These are phyloP conservation scores for Neotoxoptera formosana DNA, from an alignment of 1,140 invertebrate species.

Conservation along the genomic window DNA sequence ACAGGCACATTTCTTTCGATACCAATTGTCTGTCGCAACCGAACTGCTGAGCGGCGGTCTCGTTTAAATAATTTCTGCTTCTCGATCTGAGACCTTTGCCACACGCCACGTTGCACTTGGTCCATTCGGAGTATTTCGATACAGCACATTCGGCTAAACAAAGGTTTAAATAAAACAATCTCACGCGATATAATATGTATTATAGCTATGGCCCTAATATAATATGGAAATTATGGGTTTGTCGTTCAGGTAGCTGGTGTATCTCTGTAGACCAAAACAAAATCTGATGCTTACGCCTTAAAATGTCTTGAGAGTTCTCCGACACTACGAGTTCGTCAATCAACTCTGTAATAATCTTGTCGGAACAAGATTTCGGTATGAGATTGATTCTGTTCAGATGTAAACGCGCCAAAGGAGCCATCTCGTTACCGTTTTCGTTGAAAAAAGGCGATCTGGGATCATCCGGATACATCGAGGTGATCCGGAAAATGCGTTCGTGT, in stretches of 20 bases:
- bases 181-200: neutral
- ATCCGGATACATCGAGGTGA: constrained; percentile 86
- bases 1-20: constrained; percentile 88
- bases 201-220: no score
- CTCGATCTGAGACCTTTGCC: constrained; percentile 77
- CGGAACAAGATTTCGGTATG: constrained; percentile 58
- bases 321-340: constrained; percentile 67
- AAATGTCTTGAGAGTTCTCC: constrained; percentile 77
- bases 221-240: neutral
- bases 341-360: constrained; percentile 41
- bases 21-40: constrained; percentile 82
- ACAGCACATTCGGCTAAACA: constrained; percentile 70
- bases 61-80: constrained; percentile 71
- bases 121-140: constrained; percentile 79
- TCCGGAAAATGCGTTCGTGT: constrained; percentile 85
- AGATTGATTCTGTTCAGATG: constrained; percentile 54
- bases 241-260: no score
- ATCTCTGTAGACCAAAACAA: neutral
- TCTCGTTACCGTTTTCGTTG: constrained; percentile 74
- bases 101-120: constrained; percentile 82
- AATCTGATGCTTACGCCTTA: constrained; percentile 71
- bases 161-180: neutral
- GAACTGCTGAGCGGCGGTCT: constrained; percentile 40
- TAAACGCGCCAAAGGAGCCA: constrained; percentile 65
- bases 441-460: constrained; percentile 92